phyloP scores from a whole-genome alignment of 1,140 invertebrate genomes.

The Bombus confusus region DNA sequence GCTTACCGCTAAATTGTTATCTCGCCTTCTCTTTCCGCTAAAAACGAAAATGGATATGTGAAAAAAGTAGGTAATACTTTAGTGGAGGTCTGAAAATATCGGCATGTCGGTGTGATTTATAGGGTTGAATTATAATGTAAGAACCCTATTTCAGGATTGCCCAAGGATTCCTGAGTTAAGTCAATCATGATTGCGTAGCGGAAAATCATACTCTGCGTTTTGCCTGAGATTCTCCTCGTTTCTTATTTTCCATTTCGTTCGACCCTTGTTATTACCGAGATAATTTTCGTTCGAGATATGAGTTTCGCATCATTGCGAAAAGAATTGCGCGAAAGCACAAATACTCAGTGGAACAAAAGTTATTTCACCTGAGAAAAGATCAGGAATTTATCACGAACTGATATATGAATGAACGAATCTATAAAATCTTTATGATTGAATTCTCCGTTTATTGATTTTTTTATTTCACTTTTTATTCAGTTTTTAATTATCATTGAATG shows the following conservation, averaged over 20 bases:
- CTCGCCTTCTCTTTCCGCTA: neutral
- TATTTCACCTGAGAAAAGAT: neutral
- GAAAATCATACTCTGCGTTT: neutral
- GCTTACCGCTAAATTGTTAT: too few species aligned
- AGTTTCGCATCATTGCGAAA: neutral
- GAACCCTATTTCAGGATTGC: neutral
- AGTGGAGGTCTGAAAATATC: neutral
- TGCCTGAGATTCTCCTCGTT: too few species aligned
- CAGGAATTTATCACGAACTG: neutral
- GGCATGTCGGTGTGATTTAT: constrained; percentile 14
- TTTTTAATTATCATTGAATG: neutral
- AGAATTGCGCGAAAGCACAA: neutral
- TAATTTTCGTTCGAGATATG: neutral
- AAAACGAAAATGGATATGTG: neutral
- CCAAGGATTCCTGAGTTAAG: neutral
- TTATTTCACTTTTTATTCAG: neutral
- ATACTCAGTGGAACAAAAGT: neutral
- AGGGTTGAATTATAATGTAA: constrained; percentile 24
- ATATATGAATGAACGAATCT: neutral
- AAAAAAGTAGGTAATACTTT: neutral
- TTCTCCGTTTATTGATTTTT: neutral
- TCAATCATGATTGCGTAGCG: neutral
- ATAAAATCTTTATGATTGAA: neutral
- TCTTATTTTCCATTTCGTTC: neutral
- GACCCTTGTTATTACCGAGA: neutral